phyloP scores from a whole-genome alignment of 2,113 vertebrate genomes.

The Rattus norvegicus region DNA sequence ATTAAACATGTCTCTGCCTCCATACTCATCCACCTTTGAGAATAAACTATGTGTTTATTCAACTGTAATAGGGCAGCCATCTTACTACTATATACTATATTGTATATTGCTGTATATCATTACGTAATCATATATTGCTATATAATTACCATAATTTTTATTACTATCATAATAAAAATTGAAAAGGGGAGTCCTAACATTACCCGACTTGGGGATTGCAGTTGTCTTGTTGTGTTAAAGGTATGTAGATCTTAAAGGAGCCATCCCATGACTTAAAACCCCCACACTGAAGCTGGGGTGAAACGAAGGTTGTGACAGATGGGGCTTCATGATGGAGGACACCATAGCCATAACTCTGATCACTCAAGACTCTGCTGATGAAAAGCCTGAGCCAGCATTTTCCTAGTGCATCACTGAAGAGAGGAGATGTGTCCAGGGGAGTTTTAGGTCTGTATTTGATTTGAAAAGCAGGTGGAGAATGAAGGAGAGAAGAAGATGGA shows the following conservation, averaged over 20 bases:
- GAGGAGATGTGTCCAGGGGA: background rate
- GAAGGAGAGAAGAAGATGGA: background rate
- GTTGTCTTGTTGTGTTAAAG: background rate
- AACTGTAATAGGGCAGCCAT: background rate
- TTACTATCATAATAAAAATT: background rate
- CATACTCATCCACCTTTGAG: background rate
- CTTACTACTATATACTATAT: background rate
- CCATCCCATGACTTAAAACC: background rate
- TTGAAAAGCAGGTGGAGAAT: background rate
- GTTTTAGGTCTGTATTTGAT: background rate
- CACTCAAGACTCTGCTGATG: background rate
- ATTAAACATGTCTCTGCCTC: background rate
- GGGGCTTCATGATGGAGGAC: background rate
- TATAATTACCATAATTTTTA: too few relatives aligned
- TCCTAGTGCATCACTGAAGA: background rate
- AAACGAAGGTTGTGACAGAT: background rate
- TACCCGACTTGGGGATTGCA: background rate
- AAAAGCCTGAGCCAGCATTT: background rate
- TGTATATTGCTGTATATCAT: too few relatives aligned
- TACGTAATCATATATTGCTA: too few relatives aligned
- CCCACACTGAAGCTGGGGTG: background rate
- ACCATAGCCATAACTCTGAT: background rate
- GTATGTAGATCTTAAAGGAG: background rate
- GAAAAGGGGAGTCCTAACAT: background rate
- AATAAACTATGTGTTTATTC: background rate